Base-by-base conservation (phyloP, 2,113 vertebrate genomes). In the Mirounga angustirostris region DNA sequence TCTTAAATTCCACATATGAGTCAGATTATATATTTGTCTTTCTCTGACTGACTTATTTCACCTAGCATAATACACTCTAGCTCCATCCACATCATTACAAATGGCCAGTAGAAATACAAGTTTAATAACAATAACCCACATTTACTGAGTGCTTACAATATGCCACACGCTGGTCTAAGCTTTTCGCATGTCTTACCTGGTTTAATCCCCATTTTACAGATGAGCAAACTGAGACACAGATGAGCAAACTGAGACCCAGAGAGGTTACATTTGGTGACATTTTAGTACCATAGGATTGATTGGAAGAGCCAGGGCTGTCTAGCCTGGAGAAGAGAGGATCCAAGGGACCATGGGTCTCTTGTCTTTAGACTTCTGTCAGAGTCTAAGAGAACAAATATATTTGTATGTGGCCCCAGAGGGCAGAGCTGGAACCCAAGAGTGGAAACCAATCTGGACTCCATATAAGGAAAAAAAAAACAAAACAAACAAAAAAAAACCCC, bases 181-280 rank as follows among this genome's bases (percentile, higher is more conserved):
- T 30, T 90, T 96, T 67, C 83, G 59, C 33, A 36, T 74, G 8
- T 71, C 33, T 67, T 94, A 63, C n/a, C 69, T 93, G 33, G 19
- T 67, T 74, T 91, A 56, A 81, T 73, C 40, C 58, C 33, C 76
- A 73, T 88, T 87, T 96, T 58, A 88, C 36, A 87, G 61, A 86
- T 95, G 40, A 95, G 54, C 22, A 96, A 95, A 93, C 33, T 79
- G 67, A 93, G 28, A 33, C 54, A 88, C 36, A 87, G 61, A 86
- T 95, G 54, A 95, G 54, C 22, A 96, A 95, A 93, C 33, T 79
- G 67, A 93, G 28, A 33, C 54, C 58, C 54, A 81, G 67, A 81
- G 78, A 93, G 4, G 67, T 88, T 80, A 80, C 56, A 80, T 69
- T 96, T 91, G 50, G 73, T 97, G 78, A 84, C 28, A 54, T 15